Evolutionary conservation across 2,888 invertebrate species (phyloP).

Genomic region (Agrochola lota): DNA sequence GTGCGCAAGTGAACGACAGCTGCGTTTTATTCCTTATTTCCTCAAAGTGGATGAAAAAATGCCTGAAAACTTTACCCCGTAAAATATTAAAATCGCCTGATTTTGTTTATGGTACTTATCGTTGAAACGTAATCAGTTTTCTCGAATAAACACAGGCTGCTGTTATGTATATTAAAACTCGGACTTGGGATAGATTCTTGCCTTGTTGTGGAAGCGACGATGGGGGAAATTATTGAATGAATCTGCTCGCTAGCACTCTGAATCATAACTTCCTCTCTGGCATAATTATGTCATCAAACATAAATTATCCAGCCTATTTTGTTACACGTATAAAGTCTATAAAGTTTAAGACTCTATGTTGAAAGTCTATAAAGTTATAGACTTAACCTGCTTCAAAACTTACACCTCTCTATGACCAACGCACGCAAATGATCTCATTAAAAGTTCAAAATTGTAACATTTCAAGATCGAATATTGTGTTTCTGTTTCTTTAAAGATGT

Average conservation of each 20-base stretch:
- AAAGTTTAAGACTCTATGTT: not conserved
- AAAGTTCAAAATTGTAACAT: not conserved
- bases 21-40: conserved; percentile 66
- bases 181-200: not conserved
- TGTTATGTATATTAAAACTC: conserved; percentile 43
- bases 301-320: not conserved
- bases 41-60: conserved; percentile 61
- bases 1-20: conserved; percentile 65
- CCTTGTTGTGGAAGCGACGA: conserved; percentile 1
- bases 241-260: not conserved
- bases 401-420: not conserved
- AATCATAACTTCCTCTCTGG: not conserved
- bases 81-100: conserved; percentile 57
- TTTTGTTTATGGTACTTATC: conserved; percentile 63
- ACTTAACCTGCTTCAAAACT: not conserved
- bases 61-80: conserved; percentile 60
- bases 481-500: not conserved
- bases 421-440: no score
- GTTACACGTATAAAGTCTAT: not conserved
- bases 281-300: not conserved
- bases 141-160: conserved; percentile 44
- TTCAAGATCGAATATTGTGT: no score
- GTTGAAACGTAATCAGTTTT: conserved; percentile 50
- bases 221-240: not conserved
- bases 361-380: not conserved